Conservation (phyloP, 2,113 vertebrate species). For the Hyperopisus bebe region DNA sequence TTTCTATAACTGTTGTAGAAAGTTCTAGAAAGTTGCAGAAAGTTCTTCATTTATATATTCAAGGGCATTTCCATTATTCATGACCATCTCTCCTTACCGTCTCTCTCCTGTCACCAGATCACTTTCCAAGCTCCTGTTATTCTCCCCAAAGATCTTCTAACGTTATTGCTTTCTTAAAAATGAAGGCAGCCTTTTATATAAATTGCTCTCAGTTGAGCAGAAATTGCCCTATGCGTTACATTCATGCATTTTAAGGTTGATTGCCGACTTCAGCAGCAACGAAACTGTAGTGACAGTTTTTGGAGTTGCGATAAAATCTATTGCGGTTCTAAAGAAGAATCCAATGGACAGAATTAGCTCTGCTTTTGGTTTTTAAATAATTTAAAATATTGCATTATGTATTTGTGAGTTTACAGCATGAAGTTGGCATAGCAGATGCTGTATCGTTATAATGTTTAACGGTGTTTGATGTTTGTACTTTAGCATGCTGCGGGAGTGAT, state of each 20-base stretch:
- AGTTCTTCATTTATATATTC: conserved; percentile 12
- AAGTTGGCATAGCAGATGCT: background rate
- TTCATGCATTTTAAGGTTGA: background rate
- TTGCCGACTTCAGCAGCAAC: background rate
- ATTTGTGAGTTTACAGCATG: background rate
- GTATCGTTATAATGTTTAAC: background rate
- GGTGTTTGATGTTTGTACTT: background rate
- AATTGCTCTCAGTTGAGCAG: background rate
- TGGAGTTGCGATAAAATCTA: background rate
- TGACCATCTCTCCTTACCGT: conserved; percentile 18
- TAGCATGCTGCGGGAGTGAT: background rate
- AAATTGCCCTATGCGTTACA: background rate
- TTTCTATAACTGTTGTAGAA: background rate
- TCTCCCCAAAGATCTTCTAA: conserved; percentile 28
- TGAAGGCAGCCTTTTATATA: background rate
- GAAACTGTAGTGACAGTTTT: background rate
- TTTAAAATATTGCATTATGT: background rate
- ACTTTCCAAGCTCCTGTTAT: conserved; percentile 28
- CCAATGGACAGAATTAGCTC: background rate
- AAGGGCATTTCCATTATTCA: conserved; percentile 19
- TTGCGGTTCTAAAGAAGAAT: background rate
- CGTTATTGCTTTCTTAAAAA: conserved; percentile 11
- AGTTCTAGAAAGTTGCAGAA: background rate
- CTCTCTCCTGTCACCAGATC: conserved; percentile 22
- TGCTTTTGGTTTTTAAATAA: background rate